Conservation (phyloP, 2,113 vertebrate genomes). For the Esox niger region DNA sequence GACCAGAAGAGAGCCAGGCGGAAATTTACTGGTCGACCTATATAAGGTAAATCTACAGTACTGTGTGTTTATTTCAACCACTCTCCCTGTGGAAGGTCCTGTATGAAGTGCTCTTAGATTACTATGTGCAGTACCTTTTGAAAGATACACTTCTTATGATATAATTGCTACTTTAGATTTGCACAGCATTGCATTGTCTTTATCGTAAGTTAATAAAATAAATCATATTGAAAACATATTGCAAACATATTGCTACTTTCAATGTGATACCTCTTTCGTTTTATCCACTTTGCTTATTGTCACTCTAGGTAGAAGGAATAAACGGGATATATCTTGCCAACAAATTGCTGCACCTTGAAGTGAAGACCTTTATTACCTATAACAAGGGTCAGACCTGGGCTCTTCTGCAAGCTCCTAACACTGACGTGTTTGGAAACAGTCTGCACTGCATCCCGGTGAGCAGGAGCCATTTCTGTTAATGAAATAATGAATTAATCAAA, state of each 20-base stretch:
- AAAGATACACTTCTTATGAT: too few relatives aligned
- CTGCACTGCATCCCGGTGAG: slow-evolving; percentile 89
- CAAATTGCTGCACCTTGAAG: slow-evolving; percentile 83
- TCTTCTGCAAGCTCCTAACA: slow-evolving; percentile 81
- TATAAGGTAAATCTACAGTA: slow-evolving; percentile 81
- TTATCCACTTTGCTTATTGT: neutral
- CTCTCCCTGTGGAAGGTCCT: too few relatives aligned
- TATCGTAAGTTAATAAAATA: neutral
- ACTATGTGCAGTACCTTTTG: too few relatives aligned
- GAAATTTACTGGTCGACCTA: slow-evolving; percentile 92
- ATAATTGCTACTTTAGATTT: too few relatives aligned
- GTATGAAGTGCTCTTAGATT: too few relatives aligned
- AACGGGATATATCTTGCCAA: slow-evolving; percentile 94
- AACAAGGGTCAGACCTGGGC: slow-evolving; percentile 95
- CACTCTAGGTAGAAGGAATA: slow-evolving; percentile 87
- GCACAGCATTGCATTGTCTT: too few relatives aligned
- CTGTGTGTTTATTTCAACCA: slow-evolving; percentile 10
- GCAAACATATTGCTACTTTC: too few relatives aligned
- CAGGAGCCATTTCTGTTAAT: slow-evolving; percentile 41
- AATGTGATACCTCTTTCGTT: neutral
- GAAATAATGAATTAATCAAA: too few relatives aligned
- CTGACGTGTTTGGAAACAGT: slow-evolving; percentile 79
- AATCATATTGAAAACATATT: too few relatives aligned
- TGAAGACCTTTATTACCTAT: slow-evolving; percentile 94
- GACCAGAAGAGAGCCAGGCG: slow-evolving; percentile 84